Conservation (phyloP, 1,140 invertebrate genomes). For the Bombus haemorrhoidalis region DNA sequence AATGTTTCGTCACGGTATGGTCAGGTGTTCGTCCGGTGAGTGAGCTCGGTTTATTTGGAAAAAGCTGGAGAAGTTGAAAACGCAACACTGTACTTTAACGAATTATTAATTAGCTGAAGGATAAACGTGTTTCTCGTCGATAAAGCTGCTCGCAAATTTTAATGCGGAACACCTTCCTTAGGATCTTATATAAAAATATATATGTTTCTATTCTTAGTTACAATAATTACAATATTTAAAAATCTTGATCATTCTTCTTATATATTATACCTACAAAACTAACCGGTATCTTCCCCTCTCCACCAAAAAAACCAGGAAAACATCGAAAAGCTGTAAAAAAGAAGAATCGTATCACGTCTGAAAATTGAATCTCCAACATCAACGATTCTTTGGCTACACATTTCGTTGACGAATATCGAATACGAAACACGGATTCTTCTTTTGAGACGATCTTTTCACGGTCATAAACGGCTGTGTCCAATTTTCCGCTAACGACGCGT, state of each 20-base stretch:
- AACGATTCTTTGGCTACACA: neutral
- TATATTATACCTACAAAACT: no score
- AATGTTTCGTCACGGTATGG: neutral
- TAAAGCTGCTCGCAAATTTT: no score
- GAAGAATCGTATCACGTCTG: neutral
- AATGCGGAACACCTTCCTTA: no score
- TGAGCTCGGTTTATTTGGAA: neutral
- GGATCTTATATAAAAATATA: no score
- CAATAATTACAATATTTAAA: no score
- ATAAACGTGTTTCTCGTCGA: no score
- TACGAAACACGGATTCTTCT: conserved; percentile 32
- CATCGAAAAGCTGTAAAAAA: neutral
- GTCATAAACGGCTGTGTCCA: conserved; percentile 40
- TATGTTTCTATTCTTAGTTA: no score
- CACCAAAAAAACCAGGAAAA: neutral
- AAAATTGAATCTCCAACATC: conserved; percentile 10
- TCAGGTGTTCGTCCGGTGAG: neutral
- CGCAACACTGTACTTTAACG: no score
- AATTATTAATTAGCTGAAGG: no score
- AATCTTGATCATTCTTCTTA: no score
- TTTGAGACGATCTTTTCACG: conserved; percentile 44
- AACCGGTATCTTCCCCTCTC: no score
- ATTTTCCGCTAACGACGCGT: conserved; percentile 26
- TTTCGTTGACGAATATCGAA: conserved; percentile 29
- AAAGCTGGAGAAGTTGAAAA: no score